Evolutionary conservation across 2,888 invertebrate species (phyloP).

Genomic region (Aelia acuminata): DNA sequence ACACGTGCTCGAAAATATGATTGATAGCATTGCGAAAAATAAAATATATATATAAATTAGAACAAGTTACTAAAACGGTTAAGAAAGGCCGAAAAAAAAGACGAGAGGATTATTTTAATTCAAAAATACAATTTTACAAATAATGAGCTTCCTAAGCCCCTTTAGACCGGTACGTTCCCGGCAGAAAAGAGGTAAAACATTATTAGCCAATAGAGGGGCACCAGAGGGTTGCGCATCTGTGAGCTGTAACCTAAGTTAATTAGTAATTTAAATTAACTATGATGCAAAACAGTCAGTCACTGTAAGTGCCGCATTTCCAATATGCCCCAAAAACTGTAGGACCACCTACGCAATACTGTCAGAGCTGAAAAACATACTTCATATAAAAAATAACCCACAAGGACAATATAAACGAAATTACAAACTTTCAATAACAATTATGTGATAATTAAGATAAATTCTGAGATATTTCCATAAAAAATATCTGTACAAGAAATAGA

Average conservation of each 20-base stretch:
- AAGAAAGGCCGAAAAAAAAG: no score
- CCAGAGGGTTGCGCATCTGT: not conserved
- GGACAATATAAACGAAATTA: no score
- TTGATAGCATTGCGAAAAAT: no score
- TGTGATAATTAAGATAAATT: no score
- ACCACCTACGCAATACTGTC: not conserved
- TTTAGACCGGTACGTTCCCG: not conserved
- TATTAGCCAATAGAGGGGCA: not conserved
- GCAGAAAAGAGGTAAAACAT: not conserved
- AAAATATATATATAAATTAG: no score
- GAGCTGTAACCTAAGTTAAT: slow-evolving; percentile 9
- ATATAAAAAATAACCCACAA: not conserved
- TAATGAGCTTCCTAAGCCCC: no score
- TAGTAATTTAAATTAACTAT: slow-evolving; percentile 49
- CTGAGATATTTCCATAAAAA: no score
- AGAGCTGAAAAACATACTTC: not conserved
- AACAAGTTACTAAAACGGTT: no score
- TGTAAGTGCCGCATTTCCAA: not conserved
- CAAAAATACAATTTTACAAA: no score
- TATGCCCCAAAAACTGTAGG: slow-evolving; percentile 17
- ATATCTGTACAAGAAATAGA: no score
- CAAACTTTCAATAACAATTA: not conserved
- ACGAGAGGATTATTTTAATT: no score
- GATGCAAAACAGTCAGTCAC: slow-evolving; percentile 43
- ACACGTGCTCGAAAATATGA: no score